These are phyloP conservation scores for Euphonia xanthogaster DNA, from an alignment of 2,797 vertebrate genomes.

Conservation along the genomic window DNA sequence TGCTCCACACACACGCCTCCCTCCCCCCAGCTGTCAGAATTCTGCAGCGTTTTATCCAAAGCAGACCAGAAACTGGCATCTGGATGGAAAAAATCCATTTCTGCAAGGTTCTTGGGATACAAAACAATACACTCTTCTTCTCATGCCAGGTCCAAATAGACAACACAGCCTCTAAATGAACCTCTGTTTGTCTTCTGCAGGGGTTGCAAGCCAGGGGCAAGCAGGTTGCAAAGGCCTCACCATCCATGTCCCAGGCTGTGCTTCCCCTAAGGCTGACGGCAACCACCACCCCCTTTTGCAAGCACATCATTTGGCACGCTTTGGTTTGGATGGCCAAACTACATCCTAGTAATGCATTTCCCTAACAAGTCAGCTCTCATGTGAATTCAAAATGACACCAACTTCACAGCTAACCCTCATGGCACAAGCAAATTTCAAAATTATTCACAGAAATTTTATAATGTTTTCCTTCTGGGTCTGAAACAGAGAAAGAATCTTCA, in stretches of 20 bases:
- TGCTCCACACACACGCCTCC: not conserved
- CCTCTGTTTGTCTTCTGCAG: not conserved
- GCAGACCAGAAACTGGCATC: not conserved
- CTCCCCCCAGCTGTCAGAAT: not conserved
- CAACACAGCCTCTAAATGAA: not conserved
- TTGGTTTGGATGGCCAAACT: not conserved
- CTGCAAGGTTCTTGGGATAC: not conserved
- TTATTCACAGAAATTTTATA: not conserved
- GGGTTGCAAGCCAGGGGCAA: not conserved
- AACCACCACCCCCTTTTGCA: not conserved
- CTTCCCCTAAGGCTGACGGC: not conserved
- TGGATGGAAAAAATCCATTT: not conserved
- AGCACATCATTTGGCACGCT: fast-evolving
- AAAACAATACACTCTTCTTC: not conserved
- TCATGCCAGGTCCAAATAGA: not conserved
- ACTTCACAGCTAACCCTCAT: not conserved
- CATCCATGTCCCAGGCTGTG: not conserved
- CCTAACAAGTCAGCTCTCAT: not conserved
- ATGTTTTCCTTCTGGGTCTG: not conserved
- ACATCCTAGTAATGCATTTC: not conserved
- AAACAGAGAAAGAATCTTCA: not conserved
- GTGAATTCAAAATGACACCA: not conserved
- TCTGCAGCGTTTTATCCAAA: not conserved
- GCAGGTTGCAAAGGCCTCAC: not conserved
- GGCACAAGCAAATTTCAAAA: slow-evolving; percentile 7